Evolutionary conservation across 2,113 vertebrate species (phyloP).

Genomic region (Platanista minor): DNA sequence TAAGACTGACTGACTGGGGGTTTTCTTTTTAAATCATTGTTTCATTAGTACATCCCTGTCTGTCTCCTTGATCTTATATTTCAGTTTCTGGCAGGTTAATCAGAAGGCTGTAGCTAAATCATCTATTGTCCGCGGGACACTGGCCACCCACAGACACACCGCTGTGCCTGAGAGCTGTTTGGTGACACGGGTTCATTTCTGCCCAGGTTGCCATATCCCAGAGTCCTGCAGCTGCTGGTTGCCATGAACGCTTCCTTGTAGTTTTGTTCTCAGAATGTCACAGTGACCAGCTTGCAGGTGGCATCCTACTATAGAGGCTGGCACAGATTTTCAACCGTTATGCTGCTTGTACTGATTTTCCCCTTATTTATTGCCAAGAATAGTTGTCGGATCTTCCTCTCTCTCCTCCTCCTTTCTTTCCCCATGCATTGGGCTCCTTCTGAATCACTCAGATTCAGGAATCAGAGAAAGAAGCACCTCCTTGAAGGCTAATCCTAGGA

Average conservation of each 20-base stretch:
- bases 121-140: neutral
- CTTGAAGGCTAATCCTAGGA: neutral
- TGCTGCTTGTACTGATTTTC: slow-evolving; percentile 44
- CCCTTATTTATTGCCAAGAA: slow-evolving; percentile 52
- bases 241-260: slow-evolving; percentile 19
- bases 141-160: neutral
- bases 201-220: neutral
- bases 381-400: slow-evolving; percentile 8
- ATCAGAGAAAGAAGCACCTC: neutral
- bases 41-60: slow-evolving; percentile 39
- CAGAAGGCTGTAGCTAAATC: slow-evolving; percentile 47
- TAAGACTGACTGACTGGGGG: neutral
- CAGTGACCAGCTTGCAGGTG: slow-evolving; percentile 74
- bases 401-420: neutral
- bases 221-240: slow-evolving; percentile 34
- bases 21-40: slow-evolving; percentile 48
- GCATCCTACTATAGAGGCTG: slow-evolving; percentile 41
- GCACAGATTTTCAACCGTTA: slow-evolving; percentile 45
- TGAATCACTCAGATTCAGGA: neutral
- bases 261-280: slow-evolving; percentile 73
- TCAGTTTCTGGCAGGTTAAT: slow-evolving; percentile 59
- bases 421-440: neutral
- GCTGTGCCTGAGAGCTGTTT: neutral
- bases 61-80: slow-evolving; percentile 39
- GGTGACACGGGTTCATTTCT: neutral